Conservation (phyloP, 2,113 vertebrate genomes). For the Odocoileus hemionus region DNA sequence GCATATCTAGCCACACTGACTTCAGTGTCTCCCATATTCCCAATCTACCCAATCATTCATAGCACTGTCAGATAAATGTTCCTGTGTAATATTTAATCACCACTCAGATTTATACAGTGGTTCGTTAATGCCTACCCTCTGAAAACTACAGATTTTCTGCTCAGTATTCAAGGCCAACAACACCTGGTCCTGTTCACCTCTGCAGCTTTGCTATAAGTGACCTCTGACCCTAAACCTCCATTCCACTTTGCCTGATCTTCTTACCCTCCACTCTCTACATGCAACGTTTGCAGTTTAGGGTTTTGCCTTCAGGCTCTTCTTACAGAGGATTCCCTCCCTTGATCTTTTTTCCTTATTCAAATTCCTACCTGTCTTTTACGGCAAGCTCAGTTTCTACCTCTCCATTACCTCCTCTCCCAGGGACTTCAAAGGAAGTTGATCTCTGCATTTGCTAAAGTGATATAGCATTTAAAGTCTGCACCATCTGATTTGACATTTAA, state of each 20-base stretch:
- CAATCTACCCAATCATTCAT: background rate
- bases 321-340: background rate
- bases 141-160: background rate
- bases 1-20: background rate
- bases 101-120: background rate
- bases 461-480: background rate
- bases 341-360: background rate
- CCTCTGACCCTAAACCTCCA: background rate
- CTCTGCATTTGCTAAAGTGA: background rate
- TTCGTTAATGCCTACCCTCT: background rate
- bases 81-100: constrained; percentile 19
- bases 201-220: background rate
- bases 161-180: background rate
- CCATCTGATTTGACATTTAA: background rate
- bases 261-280: background rate
- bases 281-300: background rate
- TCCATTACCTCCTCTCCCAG: background rate
- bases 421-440: background rate
- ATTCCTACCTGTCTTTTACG: background rate
- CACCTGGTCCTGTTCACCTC: background rate
- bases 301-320: background rate
- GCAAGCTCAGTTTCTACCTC: background rate
- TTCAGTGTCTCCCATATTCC: background rate
- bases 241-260: background rate
- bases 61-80: background rate